These are phyloP conservation scores for Microtus montanus DNA, from an alignment of 2,113 vertebrate species.

Conservation along the genomic window DNA sequence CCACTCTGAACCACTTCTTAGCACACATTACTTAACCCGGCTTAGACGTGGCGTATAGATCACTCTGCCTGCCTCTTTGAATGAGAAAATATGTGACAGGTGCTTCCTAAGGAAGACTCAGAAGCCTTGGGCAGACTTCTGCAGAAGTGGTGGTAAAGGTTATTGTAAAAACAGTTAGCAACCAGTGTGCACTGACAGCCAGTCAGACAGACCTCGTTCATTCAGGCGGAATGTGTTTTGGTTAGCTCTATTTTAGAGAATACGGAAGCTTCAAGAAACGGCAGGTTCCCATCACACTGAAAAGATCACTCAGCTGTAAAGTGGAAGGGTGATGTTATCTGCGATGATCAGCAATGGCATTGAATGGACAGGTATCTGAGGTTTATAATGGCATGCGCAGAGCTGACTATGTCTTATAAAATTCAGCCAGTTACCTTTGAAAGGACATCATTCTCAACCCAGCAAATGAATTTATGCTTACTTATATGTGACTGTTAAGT, in stretches of 20 bases:
- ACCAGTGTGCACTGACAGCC: background rate
- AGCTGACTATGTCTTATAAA: background rate
- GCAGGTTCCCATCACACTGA: background rate
- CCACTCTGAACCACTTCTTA: background rate
- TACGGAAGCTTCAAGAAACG: background rate
- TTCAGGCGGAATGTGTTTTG: background rate
- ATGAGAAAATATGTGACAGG: background rate
- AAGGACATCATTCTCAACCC: slow-evolving; percentile 9
- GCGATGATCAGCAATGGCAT: background rate
- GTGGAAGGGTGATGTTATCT: background rate
- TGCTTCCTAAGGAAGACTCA: background rate
- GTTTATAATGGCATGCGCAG: background rate
- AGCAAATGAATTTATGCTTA: background rate
- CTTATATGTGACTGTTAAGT: background rate
- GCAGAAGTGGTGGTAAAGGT: background rate
- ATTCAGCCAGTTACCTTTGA: background rate
- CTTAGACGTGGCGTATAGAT: background rate
- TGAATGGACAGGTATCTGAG: background rate
- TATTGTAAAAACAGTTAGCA: background rate
- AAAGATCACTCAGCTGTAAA: background rate
- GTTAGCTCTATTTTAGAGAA: background rate
- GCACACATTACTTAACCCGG: background rate
- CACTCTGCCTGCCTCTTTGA: background rate
- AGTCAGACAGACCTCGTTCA: background rate
- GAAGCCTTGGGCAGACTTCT: background rate